Conservation (phyloP, 2,888 invertebrate species). For the Spatulosminthurus flaviceps region DNA sequence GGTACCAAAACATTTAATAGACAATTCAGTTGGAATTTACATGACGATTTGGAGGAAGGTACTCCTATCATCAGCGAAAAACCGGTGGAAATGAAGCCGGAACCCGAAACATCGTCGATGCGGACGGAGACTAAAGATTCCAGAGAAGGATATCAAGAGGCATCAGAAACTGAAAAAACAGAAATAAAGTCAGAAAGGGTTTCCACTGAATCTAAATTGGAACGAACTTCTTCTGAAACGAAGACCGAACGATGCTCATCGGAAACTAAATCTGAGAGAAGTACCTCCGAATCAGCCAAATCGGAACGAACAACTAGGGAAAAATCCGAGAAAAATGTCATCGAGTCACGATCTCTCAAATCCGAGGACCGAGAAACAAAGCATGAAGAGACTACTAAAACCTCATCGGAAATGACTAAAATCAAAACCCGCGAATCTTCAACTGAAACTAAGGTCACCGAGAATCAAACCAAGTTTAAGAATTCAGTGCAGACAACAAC, state of each 20-base stretch:
- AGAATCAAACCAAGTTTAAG: slow-evolving; percentile 25
- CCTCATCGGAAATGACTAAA: slow-evolving; percentile 8
- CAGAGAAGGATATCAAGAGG: not conserved
- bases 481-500: not conserved
- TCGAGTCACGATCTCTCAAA: not conserved
- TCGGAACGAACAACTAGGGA: not conserved
- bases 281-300: not conserved
- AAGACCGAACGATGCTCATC: not conserved
- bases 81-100: not conserved
- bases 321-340: not conserved
- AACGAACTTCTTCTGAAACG: not conserved
- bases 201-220: not conserved
- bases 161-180: not conserved
- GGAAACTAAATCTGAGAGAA: not conserved
- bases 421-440: not conserved
- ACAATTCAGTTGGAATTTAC: slow-evolving; percentile 42
- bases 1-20: slow-evolving; percentile 30
- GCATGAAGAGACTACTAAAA: slow-evolving; percentile 30
- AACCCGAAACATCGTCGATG: not conserved
- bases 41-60: not conserved
- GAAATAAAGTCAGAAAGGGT: slow-evolving; percentile 28
- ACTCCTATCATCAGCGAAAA: no score
- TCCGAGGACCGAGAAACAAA: slow-evolving; percentile 43
- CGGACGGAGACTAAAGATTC: not conserved
- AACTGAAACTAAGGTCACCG: not conserved